Conservation (phyloP, 2,113 vertebrate genomes). For the Platichthys stellatus region DNA sequence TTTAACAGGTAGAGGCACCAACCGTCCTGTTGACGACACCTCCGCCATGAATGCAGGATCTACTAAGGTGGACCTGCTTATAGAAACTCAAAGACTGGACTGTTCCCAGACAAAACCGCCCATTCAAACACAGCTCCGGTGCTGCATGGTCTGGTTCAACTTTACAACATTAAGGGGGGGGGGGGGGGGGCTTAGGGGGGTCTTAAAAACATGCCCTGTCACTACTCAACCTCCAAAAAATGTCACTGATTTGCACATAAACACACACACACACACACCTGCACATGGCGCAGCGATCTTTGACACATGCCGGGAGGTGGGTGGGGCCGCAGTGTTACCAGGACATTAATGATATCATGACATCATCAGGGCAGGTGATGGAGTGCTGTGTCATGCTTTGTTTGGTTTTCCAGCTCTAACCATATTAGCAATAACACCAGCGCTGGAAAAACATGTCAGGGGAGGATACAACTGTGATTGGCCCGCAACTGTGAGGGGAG, state of each 20-base stretch:
- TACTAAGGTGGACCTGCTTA: slow-evolving; percentile 37
- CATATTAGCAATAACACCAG: slow-evolving; percentile 54
- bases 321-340: slow-evolving; percentile 19
- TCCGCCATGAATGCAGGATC: slow-evolving; percentile 42
- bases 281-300: slow-evolving; percentile 18
- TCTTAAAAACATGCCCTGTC: slow-evolving; percentile 67
- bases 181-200: slow-evolving; percentile 33
- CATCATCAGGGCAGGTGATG: slow-evolving; percentile 67
- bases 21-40: slow-evolving; percentile 55
- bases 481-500: not conserved
- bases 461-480: slow-evolving; percentile 36
- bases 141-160: slow-evolving; percentile 67
- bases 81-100: slow-evolving; percentile 65
- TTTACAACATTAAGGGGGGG: slow-evolving; percentile 62
- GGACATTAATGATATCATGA: slow-evolving; percentile 59
- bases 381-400: slow-evolving; percentile 68
- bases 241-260: slow-evolving; percentile 43
- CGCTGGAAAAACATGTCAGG: slow-evolving; percentile 64
- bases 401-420: slow-evolving; percentile 72
- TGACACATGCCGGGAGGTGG: slow-evolving; percentile 40
- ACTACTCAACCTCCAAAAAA: slow-evolving; percentile 56
- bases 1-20: slow-evolving; percentile 43
- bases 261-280: slow-evolving; percentile 24
- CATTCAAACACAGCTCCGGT: slow-evolving; percentile 59
- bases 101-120: slow-evolving; percentile 68